phyloP scores from a whole-genome alignment of 35 echinoderm and acorn worm species.

The Ophioderma brevispina region DNA sequence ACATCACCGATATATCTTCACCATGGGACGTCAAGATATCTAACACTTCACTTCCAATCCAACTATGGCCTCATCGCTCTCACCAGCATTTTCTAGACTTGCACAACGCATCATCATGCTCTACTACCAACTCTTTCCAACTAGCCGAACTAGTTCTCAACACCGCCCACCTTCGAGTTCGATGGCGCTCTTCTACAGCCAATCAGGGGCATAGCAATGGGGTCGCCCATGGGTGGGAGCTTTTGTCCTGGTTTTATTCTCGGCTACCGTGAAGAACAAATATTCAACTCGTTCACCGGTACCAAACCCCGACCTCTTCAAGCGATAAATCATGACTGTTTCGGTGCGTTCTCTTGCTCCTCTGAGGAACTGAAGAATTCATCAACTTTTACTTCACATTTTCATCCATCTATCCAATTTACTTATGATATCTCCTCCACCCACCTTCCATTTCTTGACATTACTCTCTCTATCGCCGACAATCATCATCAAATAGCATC shows the following conservation, averaged over 20 bases:
- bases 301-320: neutral
- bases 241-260: neutral
- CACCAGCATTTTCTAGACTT: constrained; percentile 2
- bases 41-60: constrained; percentile 26
- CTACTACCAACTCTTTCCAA: neutral
- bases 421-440: neutral
- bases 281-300: neutral
- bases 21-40: constrained; percentile 40
- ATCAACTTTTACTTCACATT: neutral
- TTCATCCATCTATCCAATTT: neutral
- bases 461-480: neutral
- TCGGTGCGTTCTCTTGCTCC: neutral
- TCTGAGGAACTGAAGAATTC: neutral
- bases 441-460: neutral
- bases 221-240: neutral
- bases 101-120: neutral
- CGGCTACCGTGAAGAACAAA: neutral
- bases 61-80: constrained; percentile 29
- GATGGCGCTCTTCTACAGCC: neutral
- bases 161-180: neutral
- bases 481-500: too few species aligned
- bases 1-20: neutral
- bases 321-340: neutral
- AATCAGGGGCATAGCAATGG: neutral
- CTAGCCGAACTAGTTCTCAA: neutral